phyloP scores from a whole-genome alignment of 2,888 invertebrate species.

The Epistrophella euchroma region DNA sequence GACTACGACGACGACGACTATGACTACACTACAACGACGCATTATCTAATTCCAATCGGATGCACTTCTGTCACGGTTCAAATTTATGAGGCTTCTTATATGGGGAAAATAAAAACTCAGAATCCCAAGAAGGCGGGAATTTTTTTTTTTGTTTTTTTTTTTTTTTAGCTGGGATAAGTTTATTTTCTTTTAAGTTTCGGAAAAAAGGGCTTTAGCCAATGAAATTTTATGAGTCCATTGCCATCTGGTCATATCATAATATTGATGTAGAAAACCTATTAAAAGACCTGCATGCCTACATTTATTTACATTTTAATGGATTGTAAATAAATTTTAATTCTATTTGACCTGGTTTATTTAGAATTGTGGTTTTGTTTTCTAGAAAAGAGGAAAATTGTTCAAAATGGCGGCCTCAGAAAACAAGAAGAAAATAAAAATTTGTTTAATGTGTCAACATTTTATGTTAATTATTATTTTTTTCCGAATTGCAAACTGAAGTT shows the following conservation, averaged over 20 bases:
- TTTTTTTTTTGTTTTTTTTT: neutral
- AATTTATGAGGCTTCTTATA: slow-evolving; percentile 38
- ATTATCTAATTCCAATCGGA: slow-evolving; percentile 70
- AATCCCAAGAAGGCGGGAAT: neutral
- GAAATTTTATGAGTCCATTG: slow-evolving; percentile 33
- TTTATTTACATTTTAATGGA: slow-evolving; percentile 14
- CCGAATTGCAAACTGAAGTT: no score
- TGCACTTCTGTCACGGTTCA: slow-evolving; percentile 72
- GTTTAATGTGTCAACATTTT: no score
- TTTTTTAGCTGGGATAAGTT: neutral
- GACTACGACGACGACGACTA: neutral
- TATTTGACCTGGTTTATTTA: neutral
- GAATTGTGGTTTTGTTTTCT: neutral
- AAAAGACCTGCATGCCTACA: neutral
- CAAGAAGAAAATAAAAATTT: no score
- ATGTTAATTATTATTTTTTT: no score
- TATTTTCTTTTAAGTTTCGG: neutral
- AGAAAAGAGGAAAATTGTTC: no score
- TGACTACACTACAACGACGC: neutral
- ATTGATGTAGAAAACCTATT: slow-evolving; percentile 21
- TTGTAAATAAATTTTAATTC: neutral
- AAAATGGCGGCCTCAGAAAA: no score
- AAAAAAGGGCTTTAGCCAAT: neutral
- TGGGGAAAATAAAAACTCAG: neutral
- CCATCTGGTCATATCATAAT: slow-evolving; percentile 23